These are phyloP conservation scores for Lycocerus yunnanus DNA, from an alignment of 2,888 invertebrate genomes.

Conservation along the genomic window DNA sequence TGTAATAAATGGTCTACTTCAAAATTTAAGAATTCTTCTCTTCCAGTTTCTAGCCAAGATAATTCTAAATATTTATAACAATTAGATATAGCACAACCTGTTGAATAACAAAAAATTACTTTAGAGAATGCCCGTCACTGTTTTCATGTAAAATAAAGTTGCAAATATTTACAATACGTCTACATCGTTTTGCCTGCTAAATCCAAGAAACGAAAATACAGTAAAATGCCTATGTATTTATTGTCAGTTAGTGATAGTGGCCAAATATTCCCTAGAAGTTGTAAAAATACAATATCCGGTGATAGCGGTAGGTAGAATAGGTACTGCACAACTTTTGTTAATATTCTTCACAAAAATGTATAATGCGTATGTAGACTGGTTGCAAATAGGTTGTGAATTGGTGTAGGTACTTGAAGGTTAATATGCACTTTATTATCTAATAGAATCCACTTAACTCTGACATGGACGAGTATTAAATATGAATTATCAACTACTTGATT, in stretches of 20 bases:
- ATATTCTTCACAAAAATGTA: neutral
- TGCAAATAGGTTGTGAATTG: neutral
- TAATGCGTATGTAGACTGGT: no score
- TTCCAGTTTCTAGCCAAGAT: neutral
- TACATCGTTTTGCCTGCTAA: neutral
- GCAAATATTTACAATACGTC: neutral
- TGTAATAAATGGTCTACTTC: neutral
- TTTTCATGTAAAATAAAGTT: neutral
- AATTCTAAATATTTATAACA: neutral
- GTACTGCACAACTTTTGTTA: neutral
- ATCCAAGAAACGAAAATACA: neutral
- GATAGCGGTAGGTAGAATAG: neutral
- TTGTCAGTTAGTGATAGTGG: neutral
- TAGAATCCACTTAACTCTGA: conserved; percentile 7
- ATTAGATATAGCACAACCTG: neutral
- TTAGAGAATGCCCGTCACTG: neutral
- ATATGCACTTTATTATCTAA: neutral
- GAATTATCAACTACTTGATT: conserved; percentile 1
- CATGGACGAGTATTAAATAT: conserved; percentile 5
- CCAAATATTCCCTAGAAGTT: neutral
- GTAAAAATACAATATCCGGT: neutral
- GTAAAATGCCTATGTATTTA: neutral
- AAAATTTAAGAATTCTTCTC: neutral
- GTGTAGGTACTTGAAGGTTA: neutral
- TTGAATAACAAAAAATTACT: no score